phyloP scores from a whole-genome alignment of 2,888 invertebrate species.

The Thelaira solivaga region DNA sequence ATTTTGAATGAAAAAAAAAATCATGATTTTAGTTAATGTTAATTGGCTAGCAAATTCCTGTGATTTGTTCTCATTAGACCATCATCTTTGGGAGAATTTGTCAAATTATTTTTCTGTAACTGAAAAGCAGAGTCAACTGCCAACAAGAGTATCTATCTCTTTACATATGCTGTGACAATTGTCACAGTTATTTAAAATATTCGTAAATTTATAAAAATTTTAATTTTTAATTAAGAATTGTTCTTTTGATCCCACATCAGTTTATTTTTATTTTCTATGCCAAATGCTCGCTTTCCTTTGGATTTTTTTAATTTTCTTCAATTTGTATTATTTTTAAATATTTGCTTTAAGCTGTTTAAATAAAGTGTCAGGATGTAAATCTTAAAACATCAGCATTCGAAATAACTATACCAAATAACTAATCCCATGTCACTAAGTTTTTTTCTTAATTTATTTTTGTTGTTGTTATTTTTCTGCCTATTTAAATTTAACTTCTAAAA shows the following conservation, averaged over 20 bases:
- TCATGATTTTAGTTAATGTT: too few species aligned
- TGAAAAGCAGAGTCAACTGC: too few species aligned
- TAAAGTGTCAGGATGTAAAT: constrained; percentile 54
- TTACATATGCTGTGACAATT: too few species aligned
- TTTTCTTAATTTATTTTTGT: neutral
- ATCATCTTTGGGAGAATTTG: too few species aligned
- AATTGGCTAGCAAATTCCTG: too few species aligned
- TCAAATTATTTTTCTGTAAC: too few species aligned
- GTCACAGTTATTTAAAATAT: too few species aligned
- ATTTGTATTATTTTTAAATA: constrained; percentile 25
- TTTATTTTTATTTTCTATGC: neutral
- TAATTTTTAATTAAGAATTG: neutral
- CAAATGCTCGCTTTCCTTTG: neutral
- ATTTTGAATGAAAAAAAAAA: too few species aligned
- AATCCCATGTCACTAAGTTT: constrained; percentile 37
- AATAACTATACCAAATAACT: constrained; percentile 24
- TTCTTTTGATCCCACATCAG: neutral
- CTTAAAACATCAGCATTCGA: constrained; percentile 7
- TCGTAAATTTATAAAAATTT: neutral
- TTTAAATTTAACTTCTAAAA: constrained; percentile 45
- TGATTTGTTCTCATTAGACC: too few species aligned
- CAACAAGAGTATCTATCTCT: too few species aligned
- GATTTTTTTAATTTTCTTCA: neutral
- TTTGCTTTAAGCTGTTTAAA: constrained; percentile 44
- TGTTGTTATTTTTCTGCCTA: constrained; percentile 32